Evolutionary conservation across 2,113 vertebrate genomes (phyloP).

Genomic region (Agelaius phoeniceus): DNA sequence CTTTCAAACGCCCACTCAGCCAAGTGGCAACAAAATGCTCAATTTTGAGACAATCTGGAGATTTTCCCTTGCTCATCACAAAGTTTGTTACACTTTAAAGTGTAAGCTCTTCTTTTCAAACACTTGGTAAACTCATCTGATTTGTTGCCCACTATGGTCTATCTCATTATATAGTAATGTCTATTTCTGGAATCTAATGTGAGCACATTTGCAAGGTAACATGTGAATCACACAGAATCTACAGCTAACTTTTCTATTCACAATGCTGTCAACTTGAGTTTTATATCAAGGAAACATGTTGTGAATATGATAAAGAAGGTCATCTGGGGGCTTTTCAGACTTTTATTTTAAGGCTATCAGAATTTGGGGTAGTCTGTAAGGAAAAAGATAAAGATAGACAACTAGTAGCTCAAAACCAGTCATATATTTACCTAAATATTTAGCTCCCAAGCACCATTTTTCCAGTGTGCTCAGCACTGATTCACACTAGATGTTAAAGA

Average conservation of each 20-base stretch:
- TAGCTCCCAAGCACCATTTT: not conserved
- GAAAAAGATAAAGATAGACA: not conserved
- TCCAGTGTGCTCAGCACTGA: not conserved
- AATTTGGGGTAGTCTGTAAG: not conserved
- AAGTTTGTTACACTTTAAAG: slow-evolving; percentile 30
- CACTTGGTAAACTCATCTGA: slow-evolving; percentile 1
- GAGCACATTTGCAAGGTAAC: slow-evolving; percentile 38
- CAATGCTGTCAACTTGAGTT: slow-evolving; percentile 33
- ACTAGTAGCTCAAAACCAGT: not conserved
- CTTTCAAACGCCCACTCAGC: slow-evolving; percentile 20
- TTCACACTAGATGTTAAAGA: not conserved
- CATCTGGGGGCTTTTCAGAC: not conserved
- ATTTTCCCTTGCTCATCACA: slow-evolving; percentile 29
- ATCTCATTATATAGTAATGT: not conserved
- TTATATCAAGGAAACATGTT: not conserved
- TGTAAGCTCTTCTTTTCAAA: not conserved
- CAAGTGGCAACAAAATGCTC: slow-evolving; percentile 50
- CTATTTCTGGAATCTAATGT: slow-evolving; percentile 37
- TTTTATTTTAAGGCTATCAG: slow-evolving; percentile 32
- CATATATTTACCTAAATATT: not conserved
- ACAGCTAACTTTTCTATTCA: slow-evolving; percentile 5
- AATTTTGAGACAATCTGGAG: slow-evolving; percentile 56
- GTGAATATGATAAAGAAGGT: slow-evolving; percentile 22
- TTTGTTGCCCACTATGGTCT: slow-evolving; percentile 17
- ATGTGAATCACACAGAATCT: slow-evolving; percentile 24